Percentiles rank a stretch among this genome's conserved stretches.
Evolutionary conservation across 2,113 vertebrate genomes (phyloP).

Genomic region (Syngnathoides biaculeatus): DNA sequence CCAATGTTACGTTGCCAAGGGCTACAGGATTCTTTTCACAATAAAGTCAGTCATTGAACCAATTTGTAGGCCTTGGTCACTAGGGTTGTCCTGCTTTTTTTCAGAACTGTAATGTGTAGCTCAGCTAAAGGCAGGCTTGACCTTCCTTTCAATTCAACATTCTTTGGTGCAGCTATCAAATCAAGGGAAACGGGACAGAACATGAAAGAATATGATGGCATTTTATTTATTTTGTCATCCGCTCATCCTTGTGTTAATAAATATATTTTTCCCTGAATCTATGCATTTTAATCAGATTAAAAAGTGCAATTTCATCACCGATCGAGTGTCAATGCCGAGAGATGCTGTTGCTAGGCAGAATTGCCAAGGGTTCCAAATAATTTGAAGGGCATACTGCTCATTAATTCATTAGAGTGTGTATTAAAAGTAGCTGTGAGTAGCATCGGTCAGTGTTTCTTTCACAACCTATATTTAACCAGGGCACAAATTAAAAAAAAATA

Average conservation of each 20-base stretch:
- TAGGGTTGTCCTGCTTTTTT: conserved; percentile 30
- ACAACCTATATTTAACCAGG: not conserved
- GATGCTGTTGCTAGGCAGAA: not conserved
- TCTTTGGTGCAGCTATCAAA: conserved; percentile 20
- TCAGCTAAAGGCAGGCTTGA: conserved; percentile 6
- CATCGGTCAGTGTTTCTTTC: not conserved
- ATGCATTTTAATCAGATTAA: too few species aligned
- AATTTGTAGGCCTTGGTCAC: conserved; percentile 20
- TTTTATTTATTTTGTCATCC: not conserved
- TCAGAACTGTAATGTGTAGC: conserved; percentile 10
- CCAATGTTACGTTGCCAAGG: conserved; percentile 8
- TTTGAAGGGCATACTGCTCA: not conserved
- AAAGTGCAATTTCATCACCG: not conserved
- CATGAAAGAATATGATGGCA: not conserved
- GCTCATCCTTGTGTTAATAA: not conserved
- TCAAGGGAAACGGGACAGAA: not conserved
- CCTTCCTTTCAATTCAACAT: conserved; percentile 41
- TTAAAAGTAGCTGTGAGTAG: not conserved
- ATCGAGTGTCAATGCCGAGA: not conserved
- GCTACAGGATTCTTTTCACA: conserved; percentile 15
- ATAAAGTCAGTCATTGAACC: conserved; percentile 7
- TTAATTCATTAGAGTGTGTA: not conserved
- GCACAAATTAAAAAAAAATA: not conserved
- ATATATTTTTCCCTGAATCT: not conserved
- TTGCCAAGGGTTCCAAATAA: not conserved